A percentile compares a stretch with the other conserved stretches of the same genome.
phyloP scores from a whole-genome alignment of 2,113 vertebrate genomes.

The Phalacrocorax pelagicus region DNA sequence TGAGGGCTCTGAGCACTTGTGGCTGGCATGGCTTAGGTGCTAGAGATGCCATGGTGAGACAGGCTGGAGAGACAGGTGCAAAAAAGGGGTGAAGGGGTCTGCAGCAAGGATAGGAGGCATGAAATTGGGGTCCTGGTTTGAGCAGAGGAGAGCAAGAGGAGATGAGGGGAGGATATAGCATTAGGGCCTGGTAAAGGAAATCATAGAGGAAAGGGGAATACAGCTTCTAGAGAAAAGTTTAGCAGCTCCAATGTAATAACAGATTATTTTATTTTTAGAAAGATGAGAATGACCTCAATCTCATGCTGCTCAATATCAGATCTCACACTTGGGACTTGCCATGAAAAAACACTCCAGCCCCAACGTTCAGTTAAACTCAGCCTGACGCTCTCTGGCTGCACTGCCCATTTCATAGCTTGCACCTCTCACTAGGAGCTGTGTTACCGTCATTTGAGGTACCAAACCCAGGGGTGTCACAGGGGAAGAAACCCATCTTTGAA shows the following conservation, averaged over 20 bases:
- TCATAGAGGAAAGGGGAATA: background rate
- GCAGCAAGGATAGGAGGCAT: background rate
- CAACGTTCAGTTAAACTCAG: background rate
- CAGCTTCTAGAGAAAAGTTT: background rate
- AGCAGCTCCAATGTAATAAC: background rate
- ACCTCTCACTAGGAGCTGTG: background rate
- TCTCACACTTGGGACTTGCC: background rate
- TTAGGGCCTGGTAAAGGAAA: background rate
- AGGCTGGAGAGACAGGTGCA: background rate
- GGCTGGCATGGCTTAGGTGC: background rate
- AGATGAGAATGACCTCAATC: background rate
- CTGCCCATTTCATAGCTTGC: background rate
- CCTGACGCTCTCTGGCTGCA: background rate
- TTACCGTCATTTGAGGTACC: fast-evolving
- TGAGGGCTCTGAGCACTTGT: background rate
- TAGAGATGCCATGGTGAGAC: fast-evolving
- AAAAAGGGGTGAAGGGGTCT: background rate
- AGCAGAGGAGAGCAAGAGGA: background rate
- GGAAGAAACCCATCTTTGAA: background rate
- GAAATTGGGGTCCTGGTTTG: background rate
- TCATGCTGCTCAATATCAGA: background rate
- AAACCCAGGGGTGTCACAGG: fast-evolving
- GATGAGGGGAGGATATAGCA: background rate
- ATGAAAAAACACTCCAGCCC: background rate
- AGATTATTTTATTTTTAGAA: background rate